A percentile compares a stretch with the other conserved stretches of the same genome.
These are phyloP conservation scores for Chrysaora quinquecirrha DNA, from an alignment of 30 jellyfish, hydroid and myxozoan species.

Conservation along the genomic window DNA sequence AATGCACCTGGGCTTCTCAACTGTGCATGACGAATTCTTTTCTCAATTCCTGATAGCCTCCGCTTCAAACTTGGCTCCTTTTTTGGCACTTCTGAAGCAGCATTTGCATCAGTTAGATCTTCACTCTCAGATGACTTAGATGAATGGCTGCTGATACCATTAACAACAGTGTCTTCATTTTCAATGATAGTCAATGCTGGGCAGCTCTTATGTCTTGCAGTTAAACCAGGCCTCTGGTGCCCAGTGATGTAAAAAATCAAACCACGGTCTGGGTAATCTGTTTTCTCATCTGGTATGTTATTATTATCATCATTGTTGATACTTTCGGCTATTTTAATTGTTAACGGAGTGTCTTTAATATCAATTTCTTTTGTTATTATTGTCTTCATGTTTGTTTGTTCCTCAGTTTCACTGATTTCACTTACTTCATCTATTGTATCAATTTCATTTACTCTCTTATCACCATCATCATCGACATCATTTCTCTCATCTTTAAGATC, in stretches of 20 bases:
- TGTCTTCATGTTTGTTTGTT: conserved; percentile 69
- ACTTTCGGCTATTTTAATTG: conserved; percentile 44
- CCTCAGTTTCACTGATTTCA: conserved; percentile 4
- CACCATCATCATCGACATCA: conserved; percentile 12
- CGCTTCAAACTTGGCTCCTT: conserved; percentile 8
- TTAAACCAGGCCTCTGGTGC: conserved; percentile 14
- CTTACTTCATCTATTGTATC: not conserved
- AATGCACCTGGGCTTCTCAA: conserved; percentile 47
- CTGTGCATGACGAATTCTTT: conserved; percentile 54
- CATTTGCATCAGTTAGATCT: not conserved
- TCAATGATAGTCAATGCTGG: conserved; percentile 12
- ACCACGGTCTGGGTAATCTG: conserved; percentile 30
- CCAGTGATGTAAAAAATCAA: conserved; percentile 50
- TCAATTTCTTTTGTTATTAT: conserved; percentile 50
- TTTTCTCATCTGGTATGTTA: conserved; percentile 5
- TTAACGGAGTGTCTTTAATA: conserved; percentile 57
- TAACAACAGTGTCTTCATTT: not conserved
- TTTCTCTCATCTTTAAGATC: not conserved
- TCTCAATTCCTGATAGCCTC: conserved; percentile 59
- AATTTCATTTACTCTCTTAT: not conserved
- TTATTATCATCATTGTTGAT: conserved; percentile 48
- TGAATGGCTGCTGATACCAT: too few relatives aligned
- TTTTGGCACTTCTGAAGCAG: not conserved
- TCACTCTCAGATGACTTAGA: not conserved
- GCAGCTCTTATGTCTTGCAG: conserved; percentile 41